Evolutionary conservation across 1,140 invertebrate genomes (phyloP).

Genomic region (Carposina sasakii): DNA sequence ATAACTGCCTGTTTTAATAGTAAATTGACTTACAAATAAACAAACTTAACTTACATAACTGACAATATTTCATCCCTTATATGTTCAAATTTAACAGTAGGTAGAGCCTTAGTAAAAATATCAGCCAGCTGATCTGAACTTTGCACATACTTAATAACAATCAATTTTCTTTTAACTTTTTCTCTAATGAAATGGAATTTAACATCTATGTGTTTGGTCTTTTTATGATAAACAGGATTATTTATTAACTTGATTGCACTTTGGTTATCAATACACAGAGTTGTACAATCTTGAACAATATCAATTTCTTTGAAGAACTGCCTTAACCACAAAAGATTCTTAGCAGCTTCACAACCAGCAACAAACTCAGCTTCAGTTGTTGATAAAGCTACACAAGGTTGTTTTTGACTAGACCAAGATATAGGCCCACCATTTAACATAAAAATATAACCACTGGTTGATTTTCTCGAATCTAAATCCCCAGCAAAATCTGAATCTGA

Average conservation of each 20-base stretch:
- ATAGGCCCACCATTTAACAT: constrained; percentile 23
- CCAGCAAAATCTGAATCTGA: constrained; percentile 40
- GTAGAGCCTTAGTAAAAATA: constrained; percentile 19
- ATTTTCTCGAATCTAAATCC: constrained; percentile 26
- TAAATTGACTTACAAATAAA: background rate
- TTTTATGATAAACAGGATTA: constrained; percentile 19
- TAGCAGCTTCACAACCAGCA: constrained; percentile 23
- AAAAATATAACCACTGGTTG: constrained; percentile 27
- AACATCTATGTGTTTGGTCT: constrained; percentile 17
- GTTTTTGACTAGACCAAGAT: constrained; percentile 40
- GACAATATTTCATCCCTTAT: background rate
- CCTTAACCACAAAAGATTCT: constrained; percentile 27
- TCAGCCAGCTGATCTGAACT: constrained; percentile 18
- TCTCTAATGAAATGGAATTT: constrained; percentile 20
- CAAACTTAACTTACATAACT: background rate
- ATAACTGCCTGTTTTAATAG: background rate
- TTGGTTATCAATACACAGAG: constrained; percentile 29
- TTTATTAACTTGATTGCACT: constrained; percentile 19
- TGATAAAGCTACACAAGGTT: constrained; percentile 34
- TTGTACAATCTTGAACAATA: constrained; percentile 8
- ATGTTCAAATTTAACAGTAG: constrained; percentile 2
- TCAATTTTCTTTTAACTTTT: constrained; percentile 11
- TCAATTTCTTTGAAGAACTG: constrained; percentile 24
- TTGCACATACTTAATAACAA: constrained; percentile 13
- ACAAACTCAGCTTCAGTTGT: constrained; percentile 36